Percentiles rank a stretch among this genome's conserved stretches.
Evolutionary conservation across 2,113 vertebrate species (phyloP).

Genomic region (Mormoops blainvillei): DNA sequence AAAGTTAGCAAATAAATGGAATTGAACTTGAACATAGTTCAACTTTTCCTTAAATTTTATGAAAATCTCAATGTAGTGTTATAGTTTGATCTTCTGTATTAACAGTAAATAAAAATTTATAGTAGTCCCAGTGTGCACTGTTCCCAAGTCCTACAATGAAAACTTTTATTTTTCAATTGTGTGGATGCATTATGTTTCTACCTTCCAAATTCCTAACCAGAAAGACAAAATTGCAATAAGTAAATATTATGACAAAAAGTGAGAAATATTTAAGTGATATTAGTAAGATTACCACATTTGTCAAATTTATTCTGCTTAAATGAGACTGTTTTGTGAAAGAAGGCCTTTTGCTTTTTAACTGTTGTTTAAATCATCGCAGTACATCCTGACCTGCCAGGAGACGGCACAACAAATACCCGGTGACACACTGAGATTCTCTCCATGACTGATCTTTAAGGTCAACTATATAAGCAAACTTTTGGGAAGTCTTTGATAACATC

Average conservation of each 20-base stretch:
- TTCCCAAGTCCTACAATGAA: not conserved
- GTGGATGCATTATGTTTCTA: not conserved
- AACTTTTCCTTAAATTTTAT: constrained; percentile 4
- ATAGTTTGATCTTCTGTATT: not conserved
- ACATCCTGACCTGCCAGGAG: not conserved
- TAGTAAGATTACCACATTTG: not conserved
- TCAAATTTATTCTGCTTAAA: not conserved
- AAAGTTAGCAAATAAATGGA: constrained; percentile 44
- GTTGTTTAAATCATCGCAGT: not conserved
- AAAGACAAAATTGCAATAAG: not conserved
- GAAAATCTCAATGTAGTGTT: not conserved
- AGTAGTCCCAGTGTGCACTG: not conserved
- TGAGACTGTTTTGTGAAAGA: not conserved
- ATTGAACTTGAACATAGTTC: not conserved
- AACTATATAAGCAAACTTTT: not conserved
- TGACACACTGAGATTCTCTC: constrained; percentile 3
- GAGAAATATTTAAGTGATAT: not conserved
- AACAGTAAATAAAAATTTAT: constrained; percentile 14
- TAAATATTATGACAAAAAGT: not conserved
- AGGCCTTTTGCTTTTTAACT: not conserved
- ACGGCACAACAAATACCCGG: not conserved
- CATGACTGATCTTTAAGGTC: not conserved
- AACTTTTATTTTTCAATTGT: not conserved
- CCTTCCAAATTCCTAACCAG: not conserved
- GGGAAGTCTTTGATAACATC: not conserved